These are phyloP conservation scores for Fundulus diaphanus DNA, from an alignment of 2,797 vertebrate species.

Conservation along the genomic window DNA sequence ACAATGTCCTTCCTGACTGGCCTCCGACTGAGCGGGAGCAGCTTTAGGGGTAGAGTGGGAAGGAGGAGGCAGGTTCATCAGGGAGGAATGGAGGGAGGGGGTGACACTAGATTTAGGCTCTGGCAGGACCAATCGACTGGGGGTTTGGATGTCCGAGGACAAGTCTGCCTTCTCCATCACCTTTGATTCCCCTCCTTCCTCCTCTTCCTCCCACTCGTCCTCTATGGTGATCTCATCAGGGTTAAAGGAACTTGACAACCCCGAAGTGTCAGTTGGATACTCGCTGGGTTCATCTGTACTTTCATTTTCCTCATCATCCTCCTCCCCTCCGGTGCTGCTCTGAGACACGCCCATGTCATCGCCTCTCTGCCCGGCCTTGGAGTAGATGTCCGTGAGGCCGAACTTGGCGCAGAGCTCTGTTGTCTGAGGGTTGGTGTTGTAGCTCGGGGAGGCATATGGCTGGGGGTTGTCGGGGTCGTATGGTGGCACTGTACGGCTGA, in stretches of 20 bases:
- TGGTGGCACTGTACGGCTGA: conserved; percentile 83
- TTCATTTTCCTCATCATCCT: conserved; percentile 82
- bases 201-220: conserved; percentile 86
- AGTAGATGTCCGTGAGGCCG: conserved; percentile 90
- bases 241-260: conserved; percentile 87
- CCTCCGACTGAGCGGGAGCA: conserved; percentile 1
- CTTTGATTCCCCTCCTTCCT: conserved; percentile 36
- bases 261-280: conserved; percentile 89
- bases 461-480: conserved; percentile 87
- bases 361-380: conserved; percentile 76
- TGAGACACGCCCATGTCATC: conserved; percentile 44
- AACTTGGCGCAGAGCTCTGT: conserved; percentile 92
- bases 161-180: conserved; percentile 15
- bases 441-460: conserved; percentile 76
- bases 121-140: conserved; percentile 74
- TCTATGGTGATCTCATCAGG: conserved; percentile 97
- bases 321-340: conserved; percentile 62
- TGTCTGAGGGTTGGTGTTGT: conserved; percentile 91
- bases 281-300: conserved; percentile 90
- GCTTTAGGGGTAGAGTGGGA: conserved; percentile 59
- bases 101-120: conserved; percentile 66
- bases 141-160: conserved; percentile 53
- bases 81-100: conserved; percentile 12
- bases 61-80: conserved; percentile 66
- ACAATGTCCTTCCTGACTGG: conserved; percentile 26